Evolutionary conservation across 1,140 invertebrate species (phyloP).

Genomic region (Polypedilum pembai): DNA sequence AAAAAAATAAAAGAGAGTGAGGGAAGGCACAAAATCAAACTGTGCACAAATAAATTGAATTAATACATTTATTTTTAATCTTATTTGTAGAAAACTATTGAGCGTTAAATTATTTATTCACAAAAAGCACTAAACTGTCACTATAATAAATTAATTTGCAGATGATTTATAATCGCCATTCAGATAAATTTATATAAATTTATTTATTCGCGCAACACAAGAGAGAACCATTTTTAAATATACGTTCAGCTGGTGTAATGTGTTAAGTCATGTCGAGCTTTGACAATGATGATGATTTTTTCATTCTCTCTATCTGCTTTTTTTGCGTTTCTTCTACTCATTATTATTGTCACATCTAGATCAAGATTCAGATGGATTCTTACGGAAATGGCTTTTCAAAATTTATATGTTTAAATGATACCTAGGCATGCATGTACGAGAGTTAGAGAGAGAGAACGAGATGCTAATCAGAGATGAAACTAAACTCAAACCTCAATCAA

Average conservation of each 20-base stretch:
- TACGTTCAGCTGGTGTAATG: slow-evolving; percentile 4
- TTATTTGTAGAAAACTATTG: slow-evolving; percentile 26
- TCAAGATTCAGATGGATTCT: background rate
- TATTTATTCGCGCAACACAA: slow-evolving; percentile 9
- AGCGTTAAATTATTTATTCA: slow-evolving; percentile 28
- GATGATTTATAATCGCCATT: slow-evolving; percentile 26
- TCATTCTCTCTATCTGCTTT: background rate
- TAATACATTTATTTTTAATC: slow-evolving; percentile 14
- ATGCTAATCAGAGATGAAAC: slow-evolving; percentile 8
- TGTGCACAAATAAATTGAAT: background rate
- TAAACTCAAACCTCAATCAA: slow-evolving; percentile 1
- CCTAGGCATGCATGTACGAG: background rate
- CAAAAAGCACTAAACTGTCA: slow-evolving; percentile 25
- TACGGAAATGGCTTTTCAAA: slow-evolving; percentile 17
- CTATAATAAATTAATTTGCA: slow-evolving; percentile 27
- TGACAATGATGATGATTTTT: slow-evolving; percentile 9
- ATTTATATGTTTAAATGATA: background rate
- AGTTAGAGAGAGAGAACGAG: too few species aligned
- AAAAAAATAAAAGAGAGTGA: background rate
- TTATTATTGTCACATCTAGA: slow-evolving; percentile 2
- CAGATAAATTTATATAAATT: slow-evolving; percentile 13
- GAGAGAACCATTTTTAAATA: background rate
- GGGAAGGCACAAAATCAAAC: background rate
- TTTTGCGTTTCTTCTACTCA: background rate
- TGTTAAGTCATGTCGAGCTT: slow-evolving; percentile 4